Evolutionary conservation across 2,888 invertebrate species (phyloP).

Genomic region (Parapristionchus giblindavisi): DNA sequence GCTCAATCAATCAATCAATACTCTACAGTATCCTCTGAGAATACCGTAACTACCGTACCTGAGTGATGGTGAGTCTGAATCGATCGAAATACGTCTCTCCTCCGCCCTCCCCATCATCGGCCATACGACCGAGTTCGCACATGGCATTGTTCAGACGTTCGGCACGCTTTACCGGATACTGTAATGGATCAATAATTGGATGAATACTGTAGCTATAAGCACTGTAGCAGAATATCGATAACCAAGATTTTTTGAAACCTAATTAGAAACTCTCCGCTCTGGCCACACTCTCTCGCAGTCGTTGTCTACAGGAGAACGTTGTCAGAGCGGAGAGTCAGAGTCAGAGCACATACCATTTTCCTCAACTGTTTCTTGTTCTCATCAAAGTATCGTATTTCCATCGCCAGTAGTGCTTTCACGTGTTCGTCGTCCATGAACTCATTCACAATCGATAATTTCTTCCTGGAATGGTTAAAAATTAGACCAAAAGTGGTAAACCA

Average conservation of each 20-base stretch:
- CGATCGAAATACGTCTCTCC: conserved; percentile 85
- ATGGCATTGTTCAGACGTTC: conserved; percentile 92
- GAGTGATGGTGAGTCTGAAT: conserved; percentile 87
- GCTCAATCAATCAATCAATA: background rate
- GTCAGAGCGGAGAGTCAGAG: too few species aligned
- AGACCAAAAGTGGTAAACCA: too few species aligned
- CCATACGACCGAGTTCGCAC: conserved; percentile 84
- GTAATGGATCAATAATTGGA: conserved; percentile 35
- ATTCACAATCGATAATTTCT: conserved; percentile 91
- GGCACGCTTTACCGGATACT: conserved; percentile 84
- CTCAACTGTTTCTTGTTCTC: conserved; percentile 79
- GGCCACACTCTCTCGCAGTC: too few species aligned
- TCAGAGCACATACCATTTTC: conserved; percentile 73
- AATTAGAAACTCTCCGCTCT: too few species aligned
- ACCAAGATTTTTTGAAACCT: too few species aligned
- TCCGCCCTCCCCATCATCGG: conserved; percentile 78
- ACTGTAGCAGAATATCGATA: background rate
- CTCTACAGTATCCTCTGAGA: background rate
- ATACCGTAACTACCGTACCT: conserved; percentile 81
- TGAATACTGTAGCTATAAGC: background rate
- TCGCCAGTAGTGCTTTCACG: conserved; percentile 90
- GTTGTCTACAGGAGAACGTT: too few species aligned
- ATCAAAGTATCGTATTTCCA: conserved; percentile 79
- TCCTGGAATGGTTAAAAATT: too few species aligned
- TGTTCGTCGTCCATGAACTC: conserved; percentile 98